phyloP scores from a whole-genome alignment of 2,797 vertebrate species.

The Streptopelia turtur region DNA sequence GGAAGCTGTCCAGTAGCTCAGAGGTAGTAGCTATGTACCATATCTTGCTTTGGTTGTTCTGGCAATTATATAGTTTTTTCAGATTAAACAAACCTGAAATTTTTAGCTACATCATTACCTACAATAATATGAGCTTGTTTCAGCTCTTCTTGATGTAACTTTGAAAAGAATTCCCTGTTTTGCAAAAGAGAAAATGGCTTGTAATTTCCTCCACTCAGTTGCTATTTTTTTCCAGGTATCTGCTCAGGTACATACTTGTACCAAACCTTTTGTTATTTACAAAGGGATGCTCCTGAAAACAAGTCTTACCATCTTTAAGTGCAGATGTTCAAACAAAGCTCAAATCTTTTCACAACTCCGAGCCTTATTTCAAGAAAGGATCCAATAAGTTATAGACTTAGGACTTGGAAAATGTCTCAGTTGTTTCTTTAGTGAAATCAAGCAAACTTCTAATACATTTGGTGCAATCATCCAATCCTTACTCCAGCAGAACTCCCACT shows the following conservation, averaged over 20 bases:
- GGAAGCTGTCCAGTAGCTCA: background rate
- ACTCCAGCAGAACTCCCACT: background rate
- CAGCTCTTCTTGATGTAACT: background rate
- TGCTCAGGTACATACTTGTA: background rate
- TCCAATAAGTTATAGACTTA: background rate
- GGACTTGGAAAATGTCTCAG: background rate
- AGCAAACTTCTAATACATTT: background rate
- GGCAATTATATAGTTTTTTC: conserved; percentile 16
- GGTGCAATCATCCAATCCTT: background rate
- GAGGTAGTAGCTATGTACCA: conserved; percentile 62
- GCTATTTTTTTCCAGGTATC: background rate
- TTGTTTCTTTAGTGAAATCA: background rate
- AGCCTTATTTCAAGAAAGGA: background rate
- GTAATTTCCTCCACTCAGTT: background rate
- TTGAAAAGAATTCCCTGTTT: background rate
- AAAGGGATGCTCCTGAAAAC: background rate
- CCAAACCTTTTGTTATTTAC: background rate
- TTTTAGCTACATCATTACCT: conserved; percentile 21
- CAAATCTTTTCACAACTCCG: background rate
- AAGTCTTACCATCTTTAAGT: background rate
- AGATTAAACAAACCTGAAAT: conserved; percentile 38
- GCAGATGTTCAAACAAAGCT: background rate
- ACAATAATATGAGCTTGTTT: background rate
- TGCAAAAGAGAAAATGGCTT: conserved; percentile 51
- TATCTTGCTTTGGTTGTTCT: conserved; percentile 59